Evolutionary conservation across 1,140 invertebrate genomes (phyloP).

Genomic region (Oreohelix idahoensis): DNA sequence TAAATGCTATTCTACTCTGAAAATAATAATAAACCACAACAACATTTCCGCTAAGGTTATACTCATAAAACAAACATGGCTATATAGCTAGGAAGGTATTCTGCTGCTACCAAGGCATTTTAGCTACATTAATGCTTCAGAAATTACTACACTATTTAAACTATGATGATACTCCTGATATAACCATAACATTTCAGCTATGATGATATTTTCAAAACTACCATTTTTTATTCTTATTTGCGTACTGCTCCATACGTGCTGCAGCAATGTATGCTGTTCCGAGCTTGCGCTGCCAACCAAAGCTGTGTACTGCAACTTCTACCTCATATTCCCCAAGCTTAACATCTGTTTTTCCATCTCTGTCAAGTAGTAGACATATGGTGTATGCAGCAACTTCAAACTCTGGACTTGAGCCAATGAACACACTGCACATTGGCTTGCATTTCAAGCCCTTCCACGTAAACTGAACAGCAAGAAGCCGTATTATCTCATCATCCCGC

Average conservation of each 20-base stretch:
- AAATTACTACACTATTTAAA: too few species aligned
- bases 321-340: conserved; percentile 69
- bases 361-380: conserved; percentile 64
- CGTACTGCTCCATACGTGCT: conserved; percentile 51
- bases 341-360: conserved; percentile 53
- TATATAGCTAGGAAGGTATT: too few species aligned
- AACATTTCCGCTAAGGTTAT: too few species aligned
- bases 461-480: conserved; percentile 71
- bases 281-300: conserved; percentile 53
- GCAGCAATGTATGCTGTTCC: conserved; percentile 66
- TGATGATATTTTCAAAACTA: neutral
- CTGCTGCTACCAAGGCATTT: too few species aligned
- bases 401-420: conserved; percentile 93
- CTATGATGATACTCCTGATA: too few species aligned
- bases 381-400: conserved; percentile 93
- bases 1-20: too few species aligned
- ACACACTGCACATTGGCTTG: conserved; percentile 74
- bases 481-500: conserved; percentile 60
- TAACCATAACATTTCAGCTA: too few species aligned
- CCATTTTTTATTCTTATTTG: neutral
- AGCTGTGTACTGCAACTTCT: conserved; percentile 60
- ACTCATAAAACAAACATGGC: too few species aligned
- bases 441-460: conserved; percentile 60
- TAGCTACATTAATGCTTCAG: too few species aligned
- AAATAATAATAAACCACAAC: too few species aligned